phyloP scores from a whole-genome alignment of 2,888 invertebrate genomes.

The Hartigia nigra region DNA sequence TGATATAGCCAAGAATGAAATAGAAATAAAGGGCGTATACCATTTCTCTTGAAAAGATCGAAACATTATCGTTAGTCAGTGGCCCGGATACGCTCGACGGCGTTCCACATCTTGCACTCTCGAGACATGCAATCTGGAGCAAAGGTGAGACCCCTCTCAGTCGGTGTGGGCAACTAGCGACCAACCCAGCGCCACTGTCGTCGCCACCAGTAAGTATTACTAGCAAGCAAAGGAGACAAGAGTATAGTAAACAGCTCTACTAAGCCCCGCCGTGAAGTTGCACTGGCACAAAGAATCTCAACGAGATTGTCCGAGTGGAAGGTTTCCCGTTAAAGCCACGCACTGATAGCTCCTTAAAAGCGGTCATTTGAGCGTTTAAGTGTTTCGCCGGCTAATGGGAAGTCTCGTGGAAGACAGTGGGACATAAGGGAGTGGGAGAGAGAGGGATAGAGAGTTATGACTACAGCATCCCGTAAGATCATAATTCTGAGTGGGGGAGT shows the following conservation, averaged over 20 bases:
- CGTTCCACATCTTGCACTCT: constrained; percentile 40
- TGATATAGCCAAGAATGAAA: not conserved
- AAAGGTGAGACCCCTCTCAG: constrained; percentile 41
- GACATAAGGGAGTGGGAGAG: not conserved
- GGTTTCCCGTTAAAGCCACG: constrained; percentile 31
- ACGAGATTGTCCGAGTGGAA: constrained; percentile 23
- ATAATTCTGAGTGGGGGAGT: not conserved
- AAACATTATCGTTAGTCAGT: constrained; percentile 37
- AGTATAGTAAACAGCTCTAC: not conserved
- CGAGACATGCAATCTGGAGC: constrained; percentile 42
- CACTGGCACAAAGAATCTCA: not conserved
- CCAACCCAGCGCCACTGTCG: not conserved
- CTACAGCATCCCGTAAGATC: not conserved
- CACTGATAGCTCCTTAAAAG: constrained; percentile 20
- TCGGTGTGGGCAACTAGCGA: not conserved
- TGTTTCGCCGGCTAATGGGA: constrained; percentile 1
- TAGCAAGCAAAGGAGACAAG: not conserved
- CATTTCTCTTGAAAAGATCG: constrained; percentile 6
- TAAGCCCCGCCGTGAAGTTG: not conserved
- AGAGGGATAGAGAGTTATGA: not conserved
- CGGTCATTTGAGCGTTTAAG: not conserved
- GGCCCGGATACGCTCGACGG: constrained; percentile 50
- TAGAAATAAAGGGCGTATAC: not conserved
- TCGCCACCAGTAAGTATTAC: not conserved
- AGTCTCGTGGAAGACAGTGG: not conserved